Evolutionary conservation across 2,113 vertebrate species (phyloP).

Genomic region (Syngnathoides biaculeatus): DNA sequence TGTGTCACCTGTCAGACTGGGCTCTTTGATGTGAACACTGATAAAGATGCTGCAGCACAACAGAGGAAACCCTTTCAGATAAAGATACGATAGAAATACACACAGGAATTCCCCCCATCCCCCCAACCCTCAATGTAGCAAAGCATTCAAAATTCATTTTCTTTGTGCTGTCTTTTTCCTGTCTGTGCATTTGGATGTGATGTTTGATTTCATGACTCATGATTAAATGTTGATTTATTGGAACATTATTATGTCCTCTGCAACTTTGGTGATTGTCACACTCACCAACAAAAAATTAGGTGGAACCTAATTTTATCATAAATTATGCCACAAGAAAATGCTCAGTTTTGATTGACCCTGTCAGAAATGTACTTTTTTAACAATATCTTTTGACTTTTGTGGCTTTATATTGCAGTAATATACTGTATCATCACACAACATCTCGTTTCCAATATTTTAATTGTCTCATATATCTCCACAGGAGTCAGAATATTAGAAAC

Average conservation of each 20-base stretch:
- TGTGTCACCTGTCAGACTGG: conserved; percentile 61
- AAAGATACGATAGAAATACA: conserved; percentile 32
- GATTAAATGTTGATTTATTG: neutral
- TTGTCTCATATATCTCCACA: neutral
- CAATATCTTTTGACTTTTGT: neutral
- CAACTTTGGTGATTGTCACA: conserved; percentile 9
- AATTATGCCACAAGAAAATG: too few species aligned
- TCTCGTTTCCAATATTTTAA: neutral
- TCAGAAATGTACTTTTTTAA: neutral
- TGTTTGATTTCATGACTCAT: conserved; percentile 3
- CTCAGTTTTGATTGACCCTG: neutral
- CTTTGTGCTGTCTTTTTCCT: neutral
- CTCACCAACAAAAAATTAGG: neutral
- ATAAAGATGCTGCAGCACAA: conserved; percentile 31
- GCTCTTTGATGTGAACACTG: conserved; percentile 55
- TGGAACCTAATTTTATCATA: neutral
- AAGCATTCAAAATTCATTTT: conserved; percentile 6
- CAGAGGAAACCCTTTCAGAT: conserved; percentile 66
- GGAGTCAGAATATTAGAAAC: neutral
- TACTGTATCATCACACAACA: neutral
- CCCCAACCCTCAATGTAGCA: too few species aligned
- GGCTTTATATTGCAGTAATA: neutral
- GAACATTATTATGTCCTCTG: conserved; percentile 27
- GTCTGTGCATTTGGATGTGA: neutral
- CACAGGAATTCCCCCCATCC: conserved; percentile 41